These are phyloP conservation scores for Metalampra italica DNA, from an alignment of 2,888 invertebrate species.

Conservation along the genomic window DNA sequence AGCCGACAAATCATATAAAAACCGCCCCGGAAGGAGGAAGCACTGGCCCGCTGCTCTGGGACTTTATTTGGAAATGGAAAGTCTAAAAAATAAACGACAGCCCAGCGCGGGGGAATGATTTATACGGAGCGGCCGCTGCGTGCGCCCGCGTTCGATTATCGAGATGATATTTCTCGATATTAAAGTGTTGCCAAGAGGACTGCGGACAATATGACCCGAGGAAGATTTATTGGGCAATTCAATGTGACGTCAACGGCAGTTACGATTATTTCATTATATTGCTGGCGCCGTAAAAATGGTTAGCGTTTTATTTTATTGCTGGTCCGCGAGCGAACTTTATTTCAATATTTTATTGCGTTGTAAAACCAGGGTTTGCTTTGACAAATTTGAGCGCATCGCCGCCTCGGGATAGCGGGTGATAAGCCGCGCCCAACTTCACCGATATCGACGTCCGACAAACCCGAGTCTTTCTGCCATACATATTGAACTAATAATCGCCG, in stretches of 20 bases:
- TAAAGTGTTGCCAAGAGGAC: conserved; percentile 76
- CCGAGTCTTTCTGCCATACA: conserved; percentile 1
- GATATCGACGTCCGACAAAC: conserved; percentile 4
- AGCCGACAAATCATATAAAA: conserved; percentile 75
- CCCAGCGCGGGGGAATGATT: conserved; percentile 66
- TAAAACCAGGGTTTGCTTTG: conserved; percentile 55
- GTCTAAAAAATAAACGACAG: conserved; percentile 77
- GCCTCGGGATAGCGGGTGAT: conserved; percentile 22
- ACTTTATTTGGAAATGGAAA: conserved; percentile 79
- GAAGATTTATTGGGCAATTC: conserved; percentile 77
- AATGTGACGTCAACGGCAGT: conserved; percentile 70
- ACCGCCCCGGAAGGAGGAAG: conserved; percentile 77
- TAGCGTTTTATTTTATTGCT: conserved; percentile 75
- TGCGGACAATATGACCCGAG: conserved; percentile 77
- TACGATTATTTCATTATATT: conserved; percentile 78
- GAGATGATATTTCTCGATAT: conserved; percentile 78
- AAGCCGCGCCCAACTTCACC: conserved; percentile 10
- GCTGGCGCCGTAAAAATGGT: conserved; percentile 76
- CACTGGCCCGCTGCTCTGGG: conserved; percentile 71
- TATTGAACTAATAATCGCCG: too few relatives aligned
- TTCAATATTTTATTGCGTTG: conserved; percentile 74
- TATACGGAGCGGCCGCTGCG: conserved; percentile 66
- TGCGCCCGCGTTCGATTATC: conserved; percentile 68
- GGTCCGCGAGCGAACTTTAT: conserved; percentile 65
- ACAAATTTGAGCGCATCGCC: conserved; percentile 43